Percentiles rank a stretch among this genome's conserved stretches.
Conservation (phyloP, 1,140 invertebrate genomes). For the Lamellibrachia luymesi region DNA sequence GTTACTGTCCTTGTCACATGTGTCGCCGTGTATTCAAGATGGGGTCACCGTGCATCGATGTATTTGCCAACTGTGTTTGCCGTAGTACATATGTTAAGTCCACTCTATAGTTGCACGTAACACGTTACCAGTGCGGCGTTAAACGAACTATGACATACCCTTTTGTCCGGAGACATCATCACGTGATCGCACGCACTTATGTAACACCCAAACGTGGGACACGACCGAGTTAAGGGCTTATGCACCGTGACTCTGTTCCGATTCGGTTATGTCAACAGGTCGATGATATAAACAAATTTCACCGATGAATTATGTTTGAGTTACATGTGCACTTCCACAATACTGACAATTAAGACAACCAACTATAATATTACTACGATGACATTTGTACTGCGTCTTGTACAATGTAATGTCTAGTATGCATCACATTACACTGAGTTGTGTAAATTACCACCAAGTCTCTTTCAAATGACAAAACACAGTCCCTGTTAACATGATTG, state of each 20-base stretch:
- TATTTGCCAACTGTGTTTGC: neutral
- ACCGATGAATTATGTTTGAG: too few species aligned
- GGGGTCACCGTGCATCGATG: neutral
- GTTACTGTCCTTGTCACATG: neutral
- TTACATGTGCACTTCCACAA: too few species aligned
- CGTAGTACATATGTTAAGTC: neutral
- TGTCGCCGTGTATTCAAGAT: neutral
- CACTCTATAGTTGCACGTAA: neutral
- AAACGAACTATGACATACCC: neutral
- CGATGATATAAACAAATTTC: too few species aligned
- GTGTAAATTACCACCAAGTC: too few species aligned
- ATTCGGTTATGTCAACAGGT: neutral
- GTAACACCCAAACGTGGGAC: neutral
- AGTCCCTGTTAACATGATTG: too few species aligned
- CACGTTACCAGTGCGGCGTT: neutral
- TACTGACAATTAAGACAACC: too few species aligned
- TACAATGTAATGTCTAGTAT: neutral
- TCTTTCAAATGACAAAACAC: too few species aligned
- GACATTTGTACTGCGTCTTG: neutral
- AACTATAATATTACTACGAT: too few species aligned
- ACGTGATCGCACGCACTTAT: neutral
- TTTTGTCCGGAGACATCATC: neutral
- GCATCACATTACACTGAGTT: too few species aligned
- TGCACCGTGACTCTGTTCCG: neutral
- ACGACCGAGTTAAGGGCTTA: neutral